Percentiles rank a stretch among this genome's conserved stretches.
These are phyloP conservation scores for Phasia obesa DNA, from an alignment of 2,888 invertebrate genomes.

Conservation along the genomic window DNA sequence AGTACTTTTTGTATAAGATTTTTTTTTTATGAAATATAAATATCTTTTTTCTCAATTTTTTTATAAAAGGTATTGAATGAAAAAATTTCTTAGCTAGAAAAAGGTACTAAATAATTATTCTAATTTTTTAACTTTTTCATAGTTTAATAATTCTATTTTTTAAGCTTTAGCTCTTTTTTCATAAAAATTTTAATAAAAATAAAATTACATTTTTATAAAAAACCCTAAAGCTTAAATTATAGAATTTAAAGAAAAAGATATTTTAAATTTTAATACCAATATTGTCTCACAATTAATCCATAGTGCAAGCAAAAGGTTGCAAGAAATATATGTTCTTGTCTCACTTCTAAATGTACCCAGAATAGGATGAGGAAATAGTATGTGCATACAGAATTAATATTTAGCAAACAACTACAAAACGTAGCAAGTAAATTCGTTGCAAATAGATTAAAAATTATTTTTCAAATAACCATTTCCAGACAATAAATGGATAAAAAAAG, in stretches of 20 bases:
- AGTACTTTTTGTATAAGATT: neutral
- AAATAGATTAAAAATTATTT: slow-evolving; percentile 65
- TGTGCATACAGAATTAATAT: slow-evolving; percentile 40
- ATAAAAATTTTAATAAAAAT: no score
- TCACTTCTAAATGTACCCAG: neutral
- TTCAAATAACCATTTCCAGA: slow-evolving; percentile 50
- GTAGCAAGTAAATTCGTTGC: slow-evolving; percentile 33
- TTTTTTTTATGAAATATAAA: no score
- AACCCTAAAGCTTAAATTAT: no score
- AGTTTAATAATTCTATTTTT: no score
- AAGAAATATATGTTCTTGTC: slow-evolving; percentile 19
- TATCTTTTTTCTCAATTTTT: no score
- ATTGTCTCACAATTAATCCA: neutral
- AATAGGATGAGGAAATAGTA: neutral
- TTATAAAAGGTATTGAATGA: no score
- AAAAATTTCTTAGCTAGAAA: no score
- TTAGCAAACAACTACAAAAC: slow-evolving; percentile 38
- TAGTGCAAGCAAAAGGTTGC: slow-evolving; percentile 30
- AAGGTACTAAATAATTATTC: no score
- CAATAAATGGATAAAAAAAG: slow-evolving; percentile 56
- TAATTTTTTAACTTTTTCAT: no score
- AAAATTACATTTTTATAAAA: no score
- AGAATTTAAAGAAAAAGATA: neutral
- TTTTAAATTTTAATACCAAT: neutral
- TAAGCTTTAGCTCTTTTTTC: no score